A percentile compares a stretch with the other conserved stretches of the same genome.
Evolutionary conservation across 2,797 vertebrate species (phyloP).

Genomic region (Clarias fuscus): DNA sequence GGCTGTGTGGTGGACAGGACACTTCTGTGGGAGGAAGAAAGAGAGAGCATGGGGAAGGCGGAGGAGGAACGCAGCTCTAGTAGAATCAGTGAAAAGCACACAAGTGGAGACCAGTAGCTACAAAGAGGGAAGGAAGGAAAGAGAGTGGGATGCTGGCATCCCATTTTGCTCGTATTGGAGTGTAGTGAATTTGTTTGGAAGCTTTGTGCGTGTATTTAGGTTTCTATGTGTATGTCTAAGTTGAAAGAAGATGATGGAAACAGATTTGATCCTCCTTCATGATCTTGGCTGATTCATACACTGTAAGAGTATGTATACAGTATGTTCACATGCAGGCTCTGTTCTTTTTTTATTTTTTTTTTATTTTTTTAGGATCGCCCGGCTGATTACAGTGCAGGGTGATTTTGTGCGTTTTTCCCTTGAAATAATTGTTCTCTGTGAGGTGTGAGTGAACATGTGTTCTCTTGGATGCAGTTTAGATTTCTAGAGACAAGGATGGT

Average conservation of each 20-base stretch:
- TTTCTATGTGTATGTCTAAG: neutral
- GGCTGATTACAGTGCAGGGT: neutral
- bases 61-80: slow-evolving; percentile 22
- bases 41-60: slow-evolving; percentile 32
- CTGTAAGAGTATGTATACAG: neutral
- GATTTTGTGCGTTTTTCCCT: neutral
- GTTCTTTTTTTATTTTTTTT: neutral
- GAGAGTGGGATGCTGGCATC: slow-evolving; percentile 39
- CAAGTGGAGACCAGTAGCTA: slow-evolving; percentile 11
- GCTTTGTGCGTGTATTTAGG: slow-evolving; percentile 10
- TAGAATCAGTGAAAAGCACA: slow-evolving; percentile 19
- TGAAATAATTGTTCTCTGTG: slow-evolving; percentile 4
- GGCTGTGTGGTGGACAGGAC: slow-evolving; percentile 17
- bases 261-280: neutral
- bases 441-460: slow-evolving; percentile 15
- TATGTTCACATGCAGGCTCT: neutral
- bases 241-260: neutral
- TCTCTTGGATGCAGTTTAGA: neutral
- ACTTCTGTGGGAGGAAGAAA: slow-evolving; percentile 53
- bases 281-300: neutral
- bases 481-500: slow-evolving; percentile 26
- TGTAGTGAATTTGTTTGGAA: slow-evolving; percentile 27
- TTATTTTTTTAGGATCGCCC: neutral
- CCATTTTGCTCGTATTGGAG: slow-evolving; percentile 23
- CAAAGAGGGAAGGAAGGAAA: slow-evolving; percentile 2